Conservation (phyloP, 92 coral and sea anemone genomes). For the Heliopora coerulea region DNA sequence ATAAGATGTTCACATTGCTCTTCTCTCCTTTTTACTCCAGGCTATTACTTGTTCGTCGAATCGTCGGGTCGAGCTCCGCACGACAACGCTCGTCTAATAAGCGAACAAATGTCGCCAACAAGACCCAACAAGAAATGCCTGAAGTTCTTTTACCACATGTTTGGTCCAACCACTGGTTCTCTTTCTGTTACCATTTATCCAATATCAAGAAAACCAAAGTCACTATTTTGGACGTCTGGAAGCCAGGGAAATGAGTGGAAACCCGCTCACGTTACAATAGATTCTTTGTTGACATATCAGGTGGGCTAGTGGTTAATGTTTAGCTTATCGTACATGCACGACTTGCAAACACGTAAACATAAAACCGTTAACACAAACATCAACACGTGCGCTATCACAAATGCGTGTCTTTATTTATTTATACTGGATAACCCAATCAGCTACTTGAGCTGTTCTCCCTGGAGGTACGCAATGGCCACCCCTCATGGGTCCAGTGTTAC, state of each 20-base stretch:
- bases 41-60: conserved; percentile 80
- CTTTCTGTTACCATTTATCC: not conserved
- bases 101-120: conserved; percentile 44
- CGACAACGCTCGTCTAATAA: conserved; percentile 59
- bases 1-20: no score
- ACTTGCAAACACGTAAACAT: no score
- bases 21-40: conserved; percentile 21
- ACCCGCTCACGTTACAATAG: not conserved
- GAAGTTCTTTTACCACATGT: conserved; percentile 5
- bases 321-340: no score
- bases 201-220: not conserved
- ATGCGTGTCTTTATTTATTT: no score
- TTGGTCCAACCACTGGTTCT: not conserved
- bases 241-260: not conserved
- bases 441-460: no score
- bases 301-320: not conserved
- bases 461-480: no score
- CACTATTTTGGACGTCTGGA: not conserved
- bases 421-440: no score
- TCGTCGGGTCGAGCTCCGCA: conserved; percentile 61
- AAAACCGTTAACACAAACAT: conserved; percentile 8
- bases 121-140: not conserved
- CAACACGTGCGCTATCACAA: no score
- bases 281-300: not conserved
- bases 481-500: no score